These are phyloP conservation scores for Cantharis flavilabris DNA, from an alignment of 2,888 invertebrate species.

Conservation along the genomic window DNA sequence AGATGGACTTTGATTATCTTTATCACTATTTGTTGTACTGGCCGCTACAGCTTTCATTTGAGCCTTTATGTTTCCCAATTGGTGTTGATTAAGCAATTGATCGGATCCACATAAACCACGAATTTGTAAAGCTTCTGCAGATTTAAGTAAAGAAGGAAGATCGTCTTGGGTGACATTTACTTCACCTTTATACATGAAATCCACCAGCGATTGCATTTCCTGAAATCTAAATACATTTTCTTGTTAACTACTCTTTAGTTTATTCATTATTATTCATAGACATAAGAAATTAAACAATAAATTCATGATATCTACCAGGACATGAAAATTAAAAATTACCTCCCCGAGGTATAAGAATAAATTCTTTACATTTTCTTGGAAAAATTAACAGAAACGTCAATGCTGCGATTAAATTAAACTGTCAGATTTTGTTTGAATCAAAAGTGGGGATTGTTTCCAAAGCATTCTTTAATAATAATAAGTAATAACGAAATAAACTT, in stretches of 20 bases:
- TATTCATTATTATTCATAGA: no score
- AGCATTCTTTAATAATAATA: background rate
- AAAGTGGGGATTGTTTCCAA: no score
- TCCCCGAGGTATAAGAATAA: no score
- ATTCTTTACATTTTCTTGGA: no score
- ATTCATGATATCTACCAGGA: no score
- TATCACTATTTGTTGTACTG: constrained; percentile 28
- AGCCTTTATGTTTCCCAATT: constrained; percentile 48
- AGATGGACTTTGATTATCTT: constrained; percentile 33
- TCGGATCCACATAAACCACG: constrained; percentile 65
- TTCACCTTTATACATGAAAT: constrained; percentile 91
- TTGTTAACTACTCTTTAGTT: background rate
- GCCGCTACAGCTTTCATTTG: constrained; percentile 34
- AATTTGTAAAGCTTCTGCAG: constrained; percentile 83
- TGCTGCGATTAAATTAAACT: no score
- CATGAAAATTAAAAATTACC: no score
- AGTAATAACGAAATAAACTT: constrained; percentile 30
- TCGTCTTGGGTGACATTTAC: constrained; percentile 87
- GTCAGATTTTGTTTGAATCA: no score
- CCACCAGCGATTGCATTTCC: constrained; percentile 84
- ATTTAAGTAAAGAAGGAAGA: constrained; percentile 77
- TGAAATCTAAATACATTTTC: constrained; percentile 62
- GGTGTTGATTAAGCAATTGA: constrained; percentile 52
- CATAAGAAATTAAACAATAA: no score
- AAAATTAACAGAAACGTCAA: no score